Percentiles rank a stretch among this genome's conserved stretches.
Evolutionary conservation across 2,113 vertebrate species (phyloP).

Genomic region (Herpetotheres cachinnans): DNA sequence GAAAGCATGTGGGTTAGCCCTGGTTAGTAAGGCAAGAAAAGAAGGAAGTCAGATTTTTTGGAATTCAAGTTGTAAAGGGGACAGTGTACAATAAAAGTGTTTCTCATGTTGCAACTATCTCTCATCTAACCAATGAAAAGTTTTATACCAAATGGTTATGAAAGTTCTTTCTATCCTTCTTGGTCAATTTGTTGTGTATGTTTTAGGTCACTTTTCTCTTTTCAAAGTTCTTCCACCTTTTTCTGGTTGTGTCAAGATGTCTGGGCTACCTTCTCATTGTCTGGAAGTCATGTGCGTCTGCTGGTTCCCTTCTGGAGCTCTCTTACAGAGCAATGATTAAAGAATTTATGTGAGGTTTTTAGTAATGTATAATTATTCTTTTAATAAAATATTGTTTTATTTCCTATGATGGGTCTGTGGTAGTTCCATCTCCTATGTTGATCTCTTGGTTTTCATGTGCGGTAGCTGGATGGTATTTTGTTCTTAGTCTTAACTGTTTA

Average conservation of each 20-base stretch:
- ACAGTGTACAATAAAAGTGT: neutral
- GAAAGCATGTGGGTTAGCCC: neutral
- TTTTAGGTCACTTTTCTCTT: neutral
- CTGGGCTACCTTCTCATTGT: neutral
- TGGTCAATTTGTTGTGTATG: neutral
- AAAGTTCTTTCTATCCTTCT: neutral
- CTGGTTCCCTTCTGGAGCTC: neutral
- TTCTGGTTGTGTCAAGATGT: neutral
- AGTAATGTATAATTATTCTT: neutral
- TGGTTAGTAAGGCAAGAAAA: neutral
- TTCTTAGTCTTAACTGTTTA: neutral
- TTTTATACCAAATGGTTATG: neutral
- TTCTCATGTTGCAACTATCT: neutral
- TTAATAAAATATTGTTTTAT: neutral
- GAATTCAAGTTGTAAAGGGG: neutral
- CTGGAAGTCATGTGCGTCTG: neutral
- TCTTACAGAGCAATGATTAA: neutral
- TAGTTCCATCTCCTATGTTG: neutral
- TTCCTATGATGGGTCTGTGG: neutral
- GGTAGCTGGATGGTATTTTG: neutral
- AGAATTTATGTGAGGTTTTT: neutral
- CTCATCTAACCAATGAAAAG: neutral
- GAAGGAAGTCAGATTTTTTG: neutral
- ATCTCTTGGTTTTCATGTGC: neutral
- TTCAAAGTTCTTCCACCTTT: neutral